These are phyloP conservation scores for Zeugodacus cucurbitae DNA, from an alignment of 1,140 invertebrate genomes.

Conservation along the genomic window DNA sequence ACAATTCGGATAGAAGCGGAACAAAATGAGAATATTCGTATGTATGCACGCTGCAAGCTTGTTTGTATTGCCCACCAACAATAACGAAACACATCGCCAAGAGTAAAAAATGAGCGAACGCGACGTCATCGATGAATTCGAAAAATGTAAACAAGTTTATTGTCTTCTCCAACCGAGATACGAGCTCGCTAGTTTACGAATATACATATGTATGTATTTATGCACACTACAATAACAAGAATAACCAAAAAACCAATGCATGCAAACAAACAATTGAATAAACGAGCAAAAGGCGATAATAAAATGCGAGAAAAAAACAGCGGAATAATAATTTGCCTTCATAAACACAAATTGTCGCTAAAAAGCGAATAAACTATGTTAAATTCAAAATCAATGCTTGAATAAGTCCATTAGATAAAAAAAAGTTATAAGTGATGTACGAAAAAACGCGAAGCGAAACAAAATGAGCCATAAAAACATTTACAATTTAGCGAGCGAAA, in stretches of 20 bases:
- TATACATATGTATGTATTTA: no score
- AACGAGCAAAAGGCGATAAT: background rate
- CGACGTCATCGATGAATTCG: slow-evolving; percentile 30
- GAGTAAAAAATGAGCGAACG: background rate
- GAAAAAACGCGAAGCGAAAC: background rate
- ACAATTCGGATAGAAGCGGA: background rate
- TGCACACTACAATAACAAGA: background rate
- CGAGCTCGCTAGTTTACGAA: background rate
- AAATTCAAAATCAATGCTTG: background rate
- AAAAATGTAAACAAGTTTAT: slow-evolving; percentile 39
- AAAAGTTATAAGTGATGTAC: background rate
- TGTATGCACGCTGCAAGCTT: background rate
- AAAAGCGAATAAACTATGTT: background rate
- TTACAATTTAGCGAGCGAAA: background rate
- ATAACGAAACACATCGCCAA: background rate
- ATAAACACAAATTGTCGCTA: background rate
- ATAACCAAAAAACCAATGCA: background rate
- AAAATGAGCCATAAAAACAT: background rate
- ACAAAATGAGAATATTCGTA: background rate
- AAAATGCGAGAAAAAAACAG: background rate
- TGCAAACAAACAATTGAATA: background rate
- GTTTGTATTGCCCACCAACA: background rate
- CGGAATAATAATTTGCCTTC: background rate
- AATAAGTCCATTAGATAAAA: background rate
- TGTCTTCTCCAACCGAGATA: background rate